Evolutionary conservation across 1,140 invertebrate genomes (phyloP).

Genomic region (Pseudomyrmex gracilis): DNA sequence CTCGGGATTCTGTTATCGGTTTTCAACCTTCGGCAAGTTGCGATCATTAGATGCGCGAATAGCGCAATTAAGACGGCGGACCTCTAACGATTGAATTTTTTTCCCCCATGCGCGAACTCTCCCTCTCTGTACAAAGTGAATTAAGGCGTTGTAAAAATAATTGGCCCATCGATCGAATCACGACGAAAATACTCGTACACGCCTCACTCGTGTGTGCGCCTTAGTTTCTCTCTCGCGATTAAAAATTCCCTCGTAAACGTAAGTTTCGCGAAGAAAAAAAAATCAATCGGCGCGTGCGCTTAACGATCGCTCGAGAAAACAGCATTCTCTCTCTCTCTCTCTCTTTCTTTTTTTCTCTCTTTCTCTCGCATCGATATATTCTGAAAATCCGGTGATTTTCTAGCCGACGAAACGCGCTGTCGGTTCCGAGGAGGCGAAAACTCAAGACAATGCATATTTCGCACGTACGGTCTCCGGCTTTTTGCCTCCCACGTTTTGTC

Average conservation of each 20-base stretch:
- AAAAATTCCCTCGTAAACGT: constrained; percentile 1
- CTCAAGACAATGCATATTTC: constrained; percentile 65
- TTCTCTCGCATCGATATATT: neutral
- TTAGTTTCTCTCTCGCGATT: neutral
- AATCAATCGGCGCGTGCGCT: neutral
- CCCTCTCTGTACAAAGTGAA: neutral
- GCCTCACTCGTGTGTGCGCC: neutral
- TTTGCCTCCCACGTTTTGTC: constrained; percentile 44
- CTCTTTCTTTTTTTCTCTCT: neutral
- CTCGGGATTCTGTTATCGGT: neutral
- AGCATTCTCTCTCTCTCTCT: neutral
- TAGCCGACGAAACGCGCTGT: constrained; percentile 12
- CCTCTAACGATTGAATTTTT: constrained; percentile 34
- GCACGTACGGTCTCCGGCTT: constrained; percentile 46
- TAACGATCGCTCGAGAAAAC: constrained; percentile 9
- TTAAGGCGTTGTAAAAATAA: constrained; percentile 43
- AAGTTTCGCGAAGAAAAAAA: constrained; percentile 13
- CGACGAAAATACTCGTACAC: neutral
- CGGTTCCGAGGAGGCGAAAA: constrained; percentile 35
- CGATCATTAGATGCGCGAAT: neutral
- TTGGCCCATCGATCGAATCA: constrained; percentile 20
- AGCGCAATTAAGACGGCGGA: constrained; percentile 3
- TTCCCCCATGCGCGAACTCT: neutral
- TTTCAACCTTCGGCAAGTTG: neutral
- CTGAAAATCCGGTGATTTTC: neutral